These are phyloP conservation scores for Sarotherodon lohbergeri DNA, from an alignment of 2,113 vertebrate species.

Conservation along the genomic window DNA sequence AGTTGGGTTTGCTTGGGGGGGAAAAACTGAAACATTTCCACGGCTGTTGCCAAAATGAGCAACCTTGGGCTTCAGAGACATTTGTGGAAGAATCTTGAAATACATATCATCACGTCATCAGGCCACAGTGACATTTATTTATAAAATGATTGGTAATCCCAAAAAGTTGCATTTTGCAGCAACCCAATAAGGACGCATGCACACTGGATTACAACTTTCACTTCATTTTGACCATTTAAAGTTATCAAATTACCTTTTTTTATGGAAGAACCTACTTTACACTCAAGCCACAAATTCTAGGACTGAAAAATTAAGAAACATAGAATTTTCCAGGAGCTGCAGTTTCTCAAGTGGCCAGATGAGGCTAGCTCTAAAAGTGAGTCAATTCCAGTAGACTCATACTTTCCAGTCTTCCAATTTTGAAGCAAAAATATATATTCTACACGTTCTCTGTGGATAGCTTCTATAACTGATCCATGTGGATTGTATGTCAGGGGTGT, in stretches of 20 bases:
- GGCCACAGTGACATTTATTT: background rate
- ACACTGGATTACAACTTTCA: background rate
- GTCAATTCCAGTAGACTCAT: background rate
- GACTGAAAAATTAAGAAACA: background rate
- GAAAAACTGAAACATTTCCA: background rate
- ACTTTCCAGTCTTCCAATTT: background rate
- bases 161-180: background rate
- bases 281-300: background rate
- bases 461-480: background rate
- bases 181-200: accelerated
- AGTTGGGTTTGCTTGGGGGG: background rate
- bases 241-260: background rate
- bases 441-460: accelerated
- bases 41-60: background rate
- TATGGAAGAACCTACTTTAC: background rate
- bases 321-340: background rate
- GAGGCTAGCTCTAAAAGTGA: background rate
- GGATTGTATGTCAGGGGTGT: background rate
- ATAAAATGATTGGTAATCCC: background rate
- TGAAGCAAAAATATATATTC: background rate
- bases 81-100: background rate
- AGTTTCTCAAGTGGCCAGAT: background rate
- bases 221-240: background rate
- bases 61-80: accelerated
- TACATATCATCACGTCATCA: background rate